These are phyloP conservation scores for Phyllotis vaccarum DNA, from an alignment of 2,797 vertebrate genomes.

Conservation along the genomic window DNA sequence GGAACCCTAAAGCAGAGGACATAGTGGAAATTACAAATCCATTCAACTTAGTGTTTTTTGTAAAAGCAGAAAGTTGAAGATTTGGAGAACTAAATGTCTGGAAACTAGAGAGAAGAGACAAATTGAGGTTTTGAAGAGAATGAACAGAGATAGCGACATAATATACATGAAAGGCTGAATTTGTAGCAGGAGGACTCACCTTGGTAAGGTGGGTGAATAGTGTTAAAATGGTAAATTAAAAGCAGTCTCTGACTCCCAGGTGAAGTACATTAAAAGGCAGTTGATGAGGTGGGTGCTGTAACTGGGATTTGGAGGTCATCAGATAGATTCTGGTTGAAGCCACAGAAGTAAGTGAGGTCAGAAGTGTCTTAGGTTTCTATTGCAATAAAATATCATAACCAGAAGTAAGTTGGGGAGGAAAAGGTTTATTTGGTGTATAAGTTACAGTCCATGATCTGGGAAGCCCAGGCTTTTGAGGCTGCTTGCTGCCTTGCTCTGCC, in stretches of 20 bases:
- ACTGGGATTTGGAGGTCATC: not conserved
- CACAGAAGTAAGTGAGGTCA: not conserved
- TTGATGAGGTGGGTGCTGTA: not conserved
- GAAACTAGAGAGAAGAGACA: not conserved
- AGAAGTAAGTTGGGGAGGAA: not conserved
- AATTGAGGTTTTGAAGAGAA: constrained; percentile 46
- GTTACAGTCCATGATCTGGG: not conserved
- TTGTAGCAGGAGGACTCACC: not conserved
- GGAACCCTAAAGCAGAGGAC: not conserved
- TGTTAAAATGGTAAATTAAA: constrained; percentile 57
- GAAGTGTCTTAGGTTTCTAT: not conserved
- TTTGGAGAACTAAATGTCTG: constrained; percentile 1
- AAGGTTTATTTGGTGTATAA: not conserved
- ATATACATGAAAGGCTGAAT: constrained; percentile 1
- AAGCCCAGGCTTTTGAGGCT: not conserved
- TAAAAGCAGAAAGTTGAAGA: constrained; percentile 22
- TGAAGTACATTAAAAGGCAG: not conserved
- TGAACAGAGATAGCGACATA: constrained; percentile 52
- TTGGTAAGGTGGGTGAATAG: not conserved
- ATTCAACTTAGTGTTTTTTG: constrained; percentile 21
- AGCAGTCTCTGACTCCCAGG: not conserved
- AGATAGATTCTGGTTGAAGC: not conserved
- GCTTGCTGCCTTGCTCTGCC: not conserved
- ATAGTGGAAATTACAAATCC: not conserved
- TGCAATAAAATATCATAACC: not conserved